Base-by-base conservation (phyloP, 2,888 invertebrate species). In the Eupeodes latifasciatus region DNA sequence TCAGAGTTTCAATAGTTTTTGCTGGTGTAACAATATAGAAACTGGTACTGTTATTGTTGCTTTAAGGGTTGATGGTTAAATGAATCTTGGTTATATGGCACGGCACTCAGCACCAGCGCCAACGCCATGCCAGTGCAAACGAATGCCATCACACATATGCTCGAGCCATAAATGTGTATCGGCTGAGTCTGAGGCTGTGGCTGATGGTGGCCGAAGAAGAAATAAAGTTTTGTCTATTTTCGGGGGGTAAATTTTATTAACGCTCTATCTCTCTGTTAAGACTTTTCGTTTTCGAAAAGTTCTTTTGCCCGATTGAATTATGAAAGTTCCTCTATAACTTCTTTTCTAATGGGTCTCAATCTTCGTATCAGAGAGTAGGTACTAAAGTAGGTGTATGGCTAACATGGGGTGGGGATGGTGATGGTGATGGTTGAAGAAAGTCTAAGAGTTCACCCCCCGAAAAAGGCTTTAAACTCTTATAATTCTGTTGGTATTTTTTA, bases 221-320 rank as follows among this genome's bases (percentile, higher is more conserved):
- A 77, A 69, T 81, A 88, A 84, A 84, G 47, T 81, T 88, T 78
- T 74, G 75, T 82, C 44, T 55, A 66, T 72, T 44, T 66, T 66
- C 49, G 27, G 47, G 71, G 67, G 80, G 62, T 59, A 87, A 88
- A 88, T 88, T 88, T 84, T 88, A 88, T 88, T 88, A 88, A 84
- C 85, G 81, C 88, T 84, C 34, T 49, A 6, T 51, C 57, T 19
- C 57, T 57, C 77, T 84, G 77, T 81, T 81, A 88, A 81, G 88
- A 85, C 78, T 75, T 84, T 85, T 69, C 49, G 66, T 49, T 66
- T 66, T n/a, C 49, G 44, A 53, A 81, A 88, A 88, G 62, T 88
- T 81, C 49, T 75, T 75, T 84, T 7, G 9, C 66, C 77, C 85
- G 78, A 88, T 88, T 88, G 85, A 88, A 81, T 88, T 88, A 88